These are phyloP conservation scores for Sapayoa aenigma DNA, from an alignment of 2,113 vertebrate genomes.

Conservation along the genomic window DNA sequence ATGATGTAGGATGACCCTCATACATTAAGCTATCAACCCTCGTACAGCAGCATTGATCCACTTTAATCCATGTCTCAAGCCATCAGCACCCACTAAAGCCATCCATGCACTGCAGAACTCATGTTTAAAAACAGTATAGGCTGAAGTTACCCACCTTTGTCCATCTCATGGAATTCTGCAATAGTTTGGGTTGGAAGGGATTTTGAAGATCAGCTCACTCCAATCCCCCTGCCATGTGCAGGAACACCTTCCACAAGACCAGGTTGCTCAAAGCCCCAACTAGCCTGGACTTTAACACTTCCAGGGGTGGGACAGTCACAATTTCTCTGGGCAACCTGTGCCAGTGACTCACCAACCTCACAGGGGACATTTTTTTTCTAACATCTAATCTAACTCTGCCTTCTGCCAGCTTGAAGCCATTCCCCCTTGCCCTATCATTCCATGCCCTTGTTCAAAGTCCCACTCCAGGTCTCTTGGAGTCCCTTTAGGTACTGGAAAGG, in stretches of 20 bases:
- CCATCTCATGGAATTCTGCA: background rate
- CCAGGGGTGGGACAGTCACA: background rate
- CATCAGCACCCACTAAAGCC: background rate
- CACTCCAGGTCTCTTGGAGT: background rate
- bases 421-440: background rate
- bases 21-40: background rate
- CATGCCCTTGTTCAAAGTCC: background rate
- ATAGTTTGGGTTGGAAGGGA: background rate
- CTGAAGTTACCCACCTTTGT: background rate
- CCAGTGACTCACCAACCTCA: background rate
- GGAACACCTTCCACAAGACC: background rate
- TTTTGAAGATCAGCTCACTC: background rate
- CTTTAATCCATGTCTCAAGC: background rate
- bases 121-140: background rate
- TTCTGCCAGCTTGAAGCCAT: background rate
- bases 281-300: background rate
- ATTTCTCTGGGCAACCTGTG: background rate
- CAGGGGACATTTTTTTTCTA: background rate
- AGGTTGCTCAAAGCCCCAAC: background rate
- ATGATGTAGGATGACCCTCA: background rate
- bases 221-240: background rate
- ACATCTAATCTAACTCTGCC: background rate
- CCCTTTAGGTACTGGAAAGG: background rate
- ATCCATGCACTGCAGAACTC: background rate
- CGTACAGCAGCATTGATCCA: background rate